These are phyloP conservation scores for Neoseiulus cucumeris DNA, from an alignment of 1,140 invertebrate species.

Conservation along the genomic window DNA sequence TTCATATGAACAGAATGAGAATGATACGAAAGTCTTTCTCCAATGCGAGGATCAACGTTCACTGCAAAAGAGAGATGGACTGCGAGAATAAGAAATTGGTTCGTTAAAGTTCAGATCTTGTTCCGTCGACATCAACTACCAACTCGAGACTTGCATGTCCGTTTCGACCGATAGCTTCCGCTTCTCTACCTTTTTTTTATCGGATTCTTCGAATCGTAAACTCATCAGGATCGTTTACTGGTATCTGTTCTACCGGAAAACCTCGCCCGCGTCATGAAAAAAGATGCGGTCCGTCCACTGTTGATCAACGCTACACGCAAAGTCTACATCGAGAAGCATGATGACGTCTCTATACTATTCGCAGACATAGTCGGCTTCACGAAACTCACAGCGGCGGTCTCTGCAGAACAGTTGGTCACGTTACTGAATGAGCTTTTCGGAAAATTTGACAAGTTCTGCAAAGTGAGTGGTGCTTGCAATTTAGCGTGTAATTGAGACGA, in stretches of 20 bases:
- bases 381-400: constrained; percentile 68
- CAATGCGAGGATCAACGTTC: background rate
- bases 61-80: background rate
- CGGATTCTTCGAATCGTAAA: too few relatives aligned
- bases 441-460: constrained; percentile 89
- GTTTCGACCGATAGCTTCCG: too few relatives aligned
- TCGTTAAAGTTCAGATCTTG: too few relatives aligned
- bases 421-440: constrained; percentile 91
- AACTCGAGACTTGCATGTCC: too few relatives aligned
- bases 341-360: constrained; percentile 89
- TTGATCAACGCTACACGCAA: constrained; percentile 60
- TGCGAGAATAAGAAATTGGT: constrained; percentile 5
- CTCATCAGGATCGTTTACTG: constrained; percentile 55
- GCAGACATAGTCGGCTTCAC: constrained; percentile 98
- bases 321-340: constrained; percentile 90
- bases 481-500: too few relatives aligned
- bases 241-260: constrained; percentile 81
- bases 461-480: too few relatives aligned
- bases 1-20: background rate
- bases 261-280: constrained; percentile 70
- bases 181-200: too few relatives aligned
- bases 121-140: too few relatives aligned
- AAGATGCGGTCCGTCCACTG: constrained; percentile 34
- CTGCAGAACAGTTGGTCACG: constrained; percentile 79
- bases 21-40: background rate